These are phyloP conservation scores for Nymphicus hollandicus DNA, from an alignment of 2,113 vertebrate species.

Conservation along the genomic window DNA sequence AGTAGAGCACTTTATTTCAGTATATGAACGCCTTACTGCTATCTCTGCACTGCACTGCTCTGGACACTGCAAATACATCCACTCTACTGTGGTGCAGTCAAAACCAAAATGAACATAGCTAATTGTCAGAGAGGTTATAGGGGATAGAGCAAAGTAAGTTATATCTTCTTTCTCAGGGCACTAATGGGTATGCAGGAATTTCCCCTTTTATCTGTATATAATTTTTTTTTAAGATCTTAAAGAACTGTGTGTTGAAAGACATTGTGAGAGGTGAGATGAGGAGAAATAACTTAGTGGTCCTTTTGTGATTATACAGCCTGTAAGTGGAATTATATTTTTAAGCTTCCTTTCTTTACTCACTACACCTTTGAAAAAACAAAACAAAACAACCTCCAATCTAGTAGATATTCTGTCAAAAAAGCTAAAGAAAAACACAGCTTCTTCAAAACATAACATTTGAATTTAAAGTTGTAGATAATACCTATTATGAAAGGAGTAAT, in stretches of 20 bases:
- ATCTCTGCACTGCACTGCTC: not conserved
- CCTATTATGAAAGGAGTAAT: not conserved
- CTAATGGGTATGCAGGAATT: fast-evolving
- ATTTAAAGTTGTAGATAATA: not conserved
- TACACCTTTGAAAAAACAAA: not conserved
- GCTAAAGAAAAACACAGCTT: not conserved
- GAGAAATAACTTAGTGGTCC: not conserved
- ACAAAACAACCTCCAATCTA: not conserved
- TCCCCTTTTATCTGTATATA: not conserved
- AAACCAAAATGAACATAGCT: not conserved
- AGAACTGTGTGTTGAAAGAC: not conserved
- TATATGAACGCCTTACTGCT: not conserved
- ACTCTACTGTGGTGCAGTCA: not conserved
- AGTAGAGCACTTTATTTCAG: not conserved
- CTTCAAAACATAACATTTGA: not conserved
- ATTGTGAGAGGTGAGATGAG: not conserved
- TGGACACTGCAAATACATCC: not conserved
- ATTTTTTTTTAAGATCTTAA: not conserved
- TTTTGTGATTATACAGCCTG: not conserved
- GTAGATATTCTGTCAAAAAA: not conserved
- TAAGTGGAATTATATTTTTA: not conserved
- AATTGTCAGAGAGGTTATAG: not conserved
- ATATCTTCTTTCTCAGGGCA: not conserved
- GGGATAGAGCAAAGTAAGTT: not conserved
- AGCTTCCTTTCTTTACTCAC: not conserved